These are phyloP conservation scores for Capitulum mitella DNA, from an alignment of 2,888 invertebrate species.

Conservation along the genomic window DNA sequence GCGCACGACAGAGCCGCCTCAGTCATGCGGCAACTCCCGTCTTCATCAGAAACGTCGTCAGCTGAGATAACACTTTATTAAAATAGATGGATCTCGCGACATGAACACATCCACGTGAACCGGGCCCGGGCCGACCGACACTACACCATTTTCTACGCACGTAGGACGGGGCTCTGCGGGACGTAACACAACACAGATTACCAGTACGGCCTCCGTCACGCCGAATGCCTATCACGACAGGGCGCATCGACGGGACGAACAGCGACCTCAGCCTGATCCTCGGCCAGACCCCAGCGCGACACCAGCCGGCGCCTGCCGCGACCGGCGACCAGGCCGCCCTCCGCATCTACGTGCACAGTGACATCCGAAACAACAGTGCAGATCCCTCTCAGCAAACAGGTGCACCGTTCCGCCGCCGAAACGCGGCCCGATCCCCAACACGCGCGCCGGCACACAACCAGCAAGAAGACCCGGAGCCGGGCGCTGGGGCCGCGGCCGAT, in stretches of 20 bases:
- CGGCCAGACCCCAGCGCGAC: no score
- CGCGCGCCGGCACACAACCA: no score
- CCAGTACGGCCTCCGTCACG: background rate
- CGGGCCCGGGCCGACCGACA: background rate
- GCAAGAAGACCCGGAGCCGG: no score
- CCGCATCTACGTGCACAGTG: background rate
- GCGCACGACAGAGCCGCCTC: no score
- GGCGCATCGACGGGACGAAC: background rate
- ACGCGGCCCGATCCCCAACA: background rate
- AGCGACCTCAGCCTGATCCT: background rate
- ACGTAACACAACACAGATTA: background rate
- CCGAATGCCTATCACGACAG: background rate
- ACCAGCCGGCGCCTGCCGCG: background rate
- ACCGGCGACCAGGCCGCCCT: no score
- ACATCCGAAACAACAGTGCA: background rate
- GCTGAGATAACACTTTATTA: conserved; percentile 4
- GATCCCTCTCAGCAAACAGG: no score
- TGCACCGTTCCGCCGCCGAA: background rate
- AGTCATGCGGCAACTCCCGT: no score
- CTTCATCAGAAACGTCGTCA: no score
- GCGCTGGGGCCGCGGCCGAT: no score
- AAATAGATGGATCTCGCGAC: conserved; percentile 14
- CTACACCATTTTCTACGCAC: background rate
- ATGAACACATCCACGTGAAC: background rate
- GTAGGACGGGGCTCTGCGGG: background rate